phyloP scores from a whole-genome alignment of 2,888 invertebrate genomes.

The Temnothorax rugatulus region DNA sequence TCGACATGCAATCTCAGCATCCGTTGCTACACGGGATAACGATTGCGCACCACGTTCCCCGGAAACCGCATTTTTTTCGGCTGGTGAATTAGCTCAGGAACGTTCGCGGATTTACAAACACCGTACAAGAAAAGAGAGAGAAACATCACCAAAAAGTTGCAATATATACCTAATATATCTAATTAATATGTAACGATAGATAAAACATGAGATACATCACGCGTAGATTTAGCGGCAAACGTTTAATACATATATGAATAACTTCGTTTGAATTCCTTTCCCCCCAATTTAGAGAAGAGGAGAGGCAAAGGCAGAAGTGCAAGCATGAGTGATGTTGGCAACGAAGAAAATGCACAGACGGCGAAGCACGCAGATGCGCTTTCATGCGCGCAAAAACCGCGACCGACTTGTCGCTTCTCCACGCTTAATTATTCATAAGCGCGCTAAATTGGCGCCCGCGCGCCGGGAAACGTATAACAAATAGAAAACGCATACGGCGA shows the following conservation, averaged over 20 bases:
- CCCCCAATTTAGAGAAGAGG: neutral
- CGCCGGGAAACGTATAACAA: conserved; percentile 19
- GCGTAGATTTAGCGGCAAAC: neutral
- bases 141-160: neutral
- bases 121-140: neutral
- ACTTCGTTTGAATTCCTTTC: neutral
- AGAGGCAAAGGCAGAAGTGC: conserved; percentile 5
- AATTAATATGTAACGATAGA: neutral
- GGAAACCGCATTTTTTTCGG: conserved; percentile 3
- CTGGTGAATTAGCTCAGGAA: neutral
- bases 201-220: neutral
- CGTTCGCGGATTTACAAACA: conserved; percentile 12
- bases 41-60: conserved; percentile 16
- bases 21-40: conserved; percentile 39
- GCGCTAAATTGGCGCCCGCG: conserved; percentile 23
- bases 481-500: conserved; percentile 47
- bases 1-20: conserved; percentile 47
- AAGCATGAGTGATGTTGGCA: neutral
- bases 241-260: neutral
- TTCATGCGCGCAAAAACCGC: conserved; percentile 31
- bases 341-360: neutral
- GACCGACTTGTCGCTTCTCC: conserved; percentile 37
- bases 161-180: neutral
- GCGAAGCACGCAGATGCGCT: neutral
- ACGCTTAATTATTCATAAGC: conserved; percentile 44